Evolutionary conservation across 1,140 invertebrate genomes (phyloP).

Genomic region (Maconellicoccus hirsutus): DNA sequence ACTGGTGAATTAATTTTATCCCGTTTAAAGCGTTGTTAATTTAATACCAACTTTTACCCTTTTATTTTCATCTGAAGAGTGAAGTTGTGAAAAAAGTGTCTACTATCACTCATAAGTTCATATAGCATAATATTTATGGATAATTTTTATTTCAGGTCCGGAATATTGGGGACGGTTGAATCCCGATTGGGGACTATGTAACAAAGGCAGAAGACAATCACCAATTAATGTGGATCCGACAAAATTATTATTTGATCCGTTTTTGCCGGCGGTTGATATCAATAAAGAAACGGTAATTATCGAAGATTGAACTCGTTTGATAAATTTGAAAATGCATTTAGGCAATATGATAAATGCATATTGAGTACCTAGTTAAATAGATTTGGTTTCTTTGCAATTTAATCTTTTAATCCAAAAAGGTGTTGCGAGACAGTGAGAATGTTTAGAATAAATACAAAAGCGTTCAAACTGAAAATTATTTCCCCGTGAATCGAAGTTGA

Average conservation of each 20-base stretch:
- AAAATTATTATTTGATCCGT: conserved; percentile 85
- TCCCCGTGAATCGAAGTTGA: not conserved
- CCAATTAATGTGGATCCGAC: conserved; percentile 91
- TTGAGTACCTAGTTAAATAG: no score
- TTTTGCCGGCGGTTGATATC: conserved; percentile 71
- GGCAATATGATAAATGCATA: no score
- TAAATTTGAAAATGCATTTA: not conserved
- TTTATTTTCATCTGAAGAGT: no score
- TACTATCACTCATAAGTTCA: no score
- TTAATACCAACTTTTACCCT: no score
- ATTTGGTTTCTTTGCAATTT: not conserved
- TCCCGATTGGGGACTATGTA: conserved; percentile 92
- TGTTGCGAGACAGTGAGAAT: not conserved
- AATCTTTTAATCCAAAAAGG: not conserved
- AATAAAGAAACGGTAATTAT: conserved; percentile 75
- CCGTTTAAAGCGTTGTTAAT: no score
- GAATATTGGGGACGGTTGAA: conserved; percentile 94
- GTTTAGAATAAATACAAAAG: not conserved
- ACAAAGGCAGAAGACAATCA: conserved; percentile 81
- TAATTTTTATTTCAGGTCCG: conserved; percentile 58
- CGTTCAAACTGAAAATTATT: not conserved
- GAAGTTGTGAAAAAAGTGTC: no score
- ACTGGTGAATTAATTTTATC: no score
- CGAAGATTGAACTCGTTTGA: not conserved
- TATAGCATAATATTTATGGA: no score